Conservation (phyloP, 2,113 vertebrate species). For the Triplophysa siluroides region DNA sequence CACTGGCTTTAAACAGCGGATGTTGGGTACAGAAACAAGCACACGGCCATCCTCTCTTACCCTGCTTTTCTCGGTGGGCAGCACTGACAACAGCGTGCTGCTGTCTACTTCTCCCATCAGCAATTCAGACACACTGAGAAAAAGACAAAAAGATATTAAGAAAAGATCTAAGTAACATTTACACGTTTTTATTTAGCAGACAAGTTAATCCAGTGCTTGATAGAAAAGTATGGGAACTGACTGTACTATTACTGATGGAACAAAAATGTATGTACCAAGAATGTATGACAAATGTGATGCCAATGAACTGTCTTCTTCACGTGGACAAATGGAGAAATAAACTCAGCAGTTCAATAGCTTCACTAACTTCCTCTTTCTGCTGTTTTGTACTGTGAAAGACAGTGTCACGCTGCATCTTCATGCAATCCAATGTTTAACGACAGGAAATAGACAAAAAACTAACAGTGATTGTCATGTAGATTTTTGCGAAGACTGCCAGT, state of each 20-base stretch:
- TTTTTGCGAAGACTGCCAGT: background rate
- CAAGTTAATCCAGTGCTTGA: no score
- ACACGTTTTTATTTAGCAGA: background rate
- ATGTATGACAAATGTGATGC: background rate
- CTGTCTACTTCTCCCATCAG: constrained; percentile 97
- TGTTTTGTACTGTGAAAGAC: background rate
- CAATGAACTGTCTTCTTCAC: no score
- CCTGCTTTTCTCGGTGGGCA: constrained; percentile 87
- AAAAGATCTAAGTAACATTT: background rate
- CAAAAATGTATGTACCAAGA: background rate
- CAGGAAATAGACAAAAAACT: background rate
- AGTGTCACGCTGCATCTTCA: background rate
- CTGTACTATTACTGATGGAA: background rate
- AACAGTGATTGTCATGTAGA: background rate
- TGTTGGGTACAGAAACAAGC: background rate
- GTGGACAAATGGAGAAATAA: no score
- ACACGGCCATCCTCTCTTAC: constrained; percentile 71
- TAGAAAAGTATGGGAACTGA: no score
- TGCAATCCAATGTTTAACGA: background rate
- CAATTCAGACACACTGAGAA: constrained; percentile 86
- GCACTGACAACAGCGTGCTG: constrained; percentile 89
- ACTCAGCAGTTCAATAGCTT: background rate
- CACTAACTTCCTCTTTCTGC: background rate
- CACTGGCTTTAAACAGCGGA: background rate
- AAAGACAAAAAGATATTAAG: constrained; percentile 18